Percentiles rank a stretch among this genome's conserved stretches.
Conservation (phyloP, 1,140 invertebrate species). For the Neodiprion virginianus region DNA sequence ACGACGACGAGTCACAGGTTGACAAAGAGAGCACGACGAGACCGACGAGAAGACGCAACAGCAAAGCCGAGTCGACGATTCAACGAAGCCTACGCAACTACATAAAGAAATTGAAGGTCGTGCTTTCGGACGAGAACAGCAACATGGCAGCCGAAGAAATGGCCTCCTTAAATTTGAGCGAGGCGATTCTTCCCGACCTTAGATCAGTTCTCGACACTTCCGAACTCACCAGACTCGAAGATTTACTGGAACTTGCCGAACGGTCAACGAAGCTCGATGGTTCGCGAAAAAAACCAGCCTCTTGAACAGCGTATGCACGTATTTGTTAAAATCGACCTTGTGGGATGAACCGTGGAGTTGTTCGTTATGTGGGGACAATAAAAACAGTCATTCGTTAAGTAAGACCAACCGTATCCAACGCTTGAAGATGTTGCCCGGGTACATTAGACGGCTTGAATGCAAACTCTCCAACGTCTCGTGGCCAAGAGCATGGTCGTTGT, state of each 20-base stretch:
- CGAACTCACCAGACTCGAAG: constrained; percentile 35
- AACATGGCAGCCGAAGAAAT: constrained; percentile 23
- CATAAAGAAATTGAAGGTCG: constrained; percentile 35
- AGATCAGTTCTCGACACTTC: constrained; percentile 22
- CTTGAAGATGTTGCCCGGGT: too few relatives aligned
- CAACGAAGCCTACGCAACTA: constrained; percentile 35
- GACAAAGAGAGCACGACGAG: background rate
- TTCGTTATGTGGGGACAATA: constrained; percentile 1
- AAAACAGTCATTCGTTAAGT: background rate
- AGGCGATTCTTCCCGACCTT: constrained; percentile 35
- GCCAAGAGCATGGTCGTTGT: too few relatives aligned
- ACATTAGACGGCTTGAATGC: too few relatives aligned
- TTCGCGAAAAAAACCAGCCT: constrained; percentile 11
- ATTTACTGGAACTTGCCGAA: constrained; percentile 21
- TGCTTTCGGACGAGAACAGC: constrained; percentile 23
- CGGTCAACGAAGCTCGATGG: background rate
- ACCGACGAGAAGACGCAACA: constrained; percentile 15
- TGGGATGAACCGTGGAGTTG: background rate
- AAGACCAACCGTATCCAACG: too few relatives aligned
- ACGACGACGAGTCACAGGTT: constrained; percentile 6
- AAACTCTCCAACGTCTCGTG: too few relatives aligned
- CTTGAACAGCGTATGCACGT: constrained; percentile 23
- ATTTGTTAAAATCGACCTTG: constrained; percentile 1
- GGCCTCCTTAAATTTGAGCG: constrained; percentile 36
- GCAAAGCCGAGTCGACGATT: constrained; percentile 36